Percentiles rank a stretch among this genome's conserved stretches.
Conservation (phyloP, 2,888 invertebrate species). For the Leptinotarsa juncta region DNA sequence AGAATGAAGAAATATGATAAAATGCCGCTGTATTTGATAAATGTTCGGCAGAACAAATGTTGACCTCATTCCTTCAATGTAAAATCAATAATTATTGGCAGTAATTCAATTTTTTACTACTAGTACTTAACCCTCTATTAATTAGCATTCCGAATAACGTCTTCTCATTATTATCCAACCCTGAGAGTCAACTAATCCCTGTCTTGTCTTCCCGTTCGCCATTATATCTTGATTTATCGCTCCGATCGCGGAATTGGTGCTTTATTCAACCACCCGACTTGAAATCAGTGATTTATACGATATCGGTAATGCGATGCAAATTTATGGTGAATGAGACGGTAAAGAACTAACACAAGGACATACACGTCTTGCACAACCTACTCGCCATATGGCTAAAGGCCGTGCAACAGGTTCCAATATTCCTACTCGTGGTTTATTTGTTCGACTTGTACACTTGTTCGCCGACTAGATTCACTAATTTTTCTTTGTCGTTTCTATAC, state of each 20-base stretch:
- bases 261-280: constrained; percentile 24
- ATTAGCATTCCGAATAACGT: neutral
- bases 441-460: constrained; percentile 30
- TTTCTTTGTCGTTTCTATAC: constrained; percentile 12
- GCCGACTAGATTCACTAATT: constrained; percentile 5
- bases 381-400: constrained; percentile 53
- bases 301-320: constrained; percentile 36
- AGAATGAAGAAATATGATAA: too few species aligned
- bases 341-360: constrained; percentile 52
- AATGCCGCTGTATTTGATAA: too few species aligned
- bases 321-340: constrained; percentile 44
- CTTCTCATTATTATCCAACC: neutral
- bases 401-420: constrained; percentile 45
- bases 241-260: constrained; percentile 7
- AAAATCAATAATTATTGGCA: too few species aligned
- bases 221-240: constrained; percentile 15
- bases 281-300: constrained; percentile 31
- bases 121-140: neutral
- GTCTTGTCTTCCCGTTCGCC: neutral
- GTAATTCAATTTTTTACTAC: too few species aligned
- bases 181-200: constrained; percentile 1
- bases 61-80: too few species aligned
- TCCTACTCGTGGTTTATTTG: constrained; percentile 29
- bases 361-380: constrained; percentile 50
- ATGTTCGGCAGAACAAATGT: too few species aligned